A percentile compares a stretch with the other conserved stretches of the same genome.
These are phyloP conservation scores for Cataglyphis livida DNA, from an alignment of 2,888 invertebrate species.

Conservation along the genomic window DNA sequence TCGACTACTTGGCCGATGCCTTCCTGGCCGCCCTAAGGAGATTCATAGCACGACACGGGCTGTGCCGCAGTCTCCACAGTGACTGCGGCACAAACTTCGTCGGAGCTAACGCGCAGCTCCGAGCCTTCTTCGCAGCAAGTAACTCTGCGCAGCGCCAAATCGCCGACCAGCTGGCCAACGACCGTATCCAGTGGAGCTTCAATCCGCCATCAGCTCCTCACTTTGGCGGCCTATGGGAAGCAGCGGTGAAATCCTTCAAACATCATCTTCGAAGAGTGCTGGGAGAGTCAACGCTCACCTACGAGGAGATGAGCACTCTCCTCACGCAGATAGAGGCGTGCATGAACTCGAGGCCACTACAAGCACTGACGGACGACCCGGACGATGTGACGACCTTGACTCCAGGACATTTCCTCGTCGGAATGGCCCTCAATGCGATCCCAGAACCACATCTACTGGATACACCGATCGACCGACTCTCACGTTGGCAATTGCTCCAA, in stretches of 20 bases:
- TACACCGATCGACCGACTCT: fast-evolving
- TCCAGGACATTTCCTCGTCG: not conserved
- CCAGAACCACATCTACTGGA: not conserved
- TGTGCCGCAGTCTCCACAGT: not conserved
- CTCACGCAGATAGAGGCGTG: not conserved
- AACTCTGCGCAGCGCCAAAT: not conserved
- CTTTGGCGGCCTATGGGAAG: too few species aligned
- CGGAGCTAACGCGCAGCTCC: not conserved
- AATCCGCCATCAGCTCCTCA: not conserved
- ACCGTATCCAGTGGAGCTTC: not conserved
- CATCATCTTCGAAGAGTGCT: not conserved
- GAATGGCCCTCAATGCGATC: not conserved
- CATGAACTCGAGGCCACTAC: not conserved
- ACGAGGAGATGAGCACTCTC: not conserved
- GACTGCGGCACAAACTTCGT: not conserved
- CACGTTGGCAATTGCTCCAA: not conserved
- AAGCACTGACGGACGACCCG: not conserved
- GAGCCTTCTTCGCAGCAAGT: not conserved
- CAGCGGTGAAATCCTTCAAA: not conserved
- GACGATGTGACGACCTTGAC: not conserved
- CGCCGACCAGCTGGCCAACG: not conserved
- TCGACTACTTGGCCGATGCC: not conserved
- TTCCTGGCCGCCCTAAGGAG: not conserved
- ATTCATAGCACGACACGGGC: fast-evolving
- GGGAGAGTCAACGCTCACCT: not conserved